Percentiles rank a stretch among this genome's conserved stretches.
phyloP scores from a whole-genome alignment of 2,797 vertebrate species.

The Micrastur ruficollis region DNA sequence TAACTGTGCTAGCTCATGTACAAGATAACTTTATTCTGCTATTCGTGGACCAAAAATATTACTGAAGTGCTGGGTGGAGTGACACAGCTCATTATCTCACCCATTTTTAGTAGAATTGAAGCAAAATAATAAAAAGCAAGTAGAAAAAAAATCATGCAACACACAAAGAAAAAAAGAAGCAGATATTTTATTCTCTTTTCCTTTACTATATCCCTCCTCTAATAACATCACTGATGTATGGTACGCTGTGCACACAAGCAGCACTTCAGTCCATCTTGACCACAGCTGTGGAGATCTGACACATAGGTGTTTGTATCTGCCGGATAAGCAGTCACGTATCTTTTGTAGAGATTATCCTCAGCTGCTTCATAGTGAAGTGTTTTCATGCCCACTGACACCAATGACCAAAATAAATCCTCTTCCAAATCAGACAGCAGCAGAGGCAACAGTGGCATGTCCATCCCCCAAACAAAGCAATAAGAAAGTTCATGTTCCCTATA shows the following conservation, averaged over 20 bases:
- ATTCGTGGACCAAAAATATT: neutral
- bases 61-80: neutral
- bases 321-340: neutral
- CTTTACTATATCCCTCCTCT: neutral
- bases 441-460: neutral
- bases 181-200: neutral
- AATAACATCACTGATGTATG: fast-evolving
- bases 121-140: neutral
- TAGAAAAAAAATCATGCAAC: neutral
- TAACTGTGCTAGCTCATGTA: neutral
- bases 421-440: neutral
- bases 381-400: conserved; percentile 13
- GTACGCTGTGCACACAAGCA: neutral
- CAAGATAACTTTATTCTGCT: neutral
- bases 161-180: neutral
- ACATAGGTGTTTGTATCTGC: neutral
- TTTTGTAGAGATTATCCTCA: conserved; percentile 17
- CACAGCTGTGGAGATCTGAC: conserved; percentile 38
- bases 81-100: neutral
- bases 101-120: neutral
- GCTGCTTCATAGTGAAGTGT: conserved; percentile 19
- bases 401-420: conserved; percentile 67
- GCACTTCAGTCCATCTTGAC: neutral
- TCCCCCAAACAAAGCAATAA: neutral
- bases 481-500: neutral